Percentiles rank a stretch among this genome's conserved stretches.
phyloP scores from a whole-genome alignment of 2,113 vertebrate genomes.

The Leucosticte australis region DNA sequence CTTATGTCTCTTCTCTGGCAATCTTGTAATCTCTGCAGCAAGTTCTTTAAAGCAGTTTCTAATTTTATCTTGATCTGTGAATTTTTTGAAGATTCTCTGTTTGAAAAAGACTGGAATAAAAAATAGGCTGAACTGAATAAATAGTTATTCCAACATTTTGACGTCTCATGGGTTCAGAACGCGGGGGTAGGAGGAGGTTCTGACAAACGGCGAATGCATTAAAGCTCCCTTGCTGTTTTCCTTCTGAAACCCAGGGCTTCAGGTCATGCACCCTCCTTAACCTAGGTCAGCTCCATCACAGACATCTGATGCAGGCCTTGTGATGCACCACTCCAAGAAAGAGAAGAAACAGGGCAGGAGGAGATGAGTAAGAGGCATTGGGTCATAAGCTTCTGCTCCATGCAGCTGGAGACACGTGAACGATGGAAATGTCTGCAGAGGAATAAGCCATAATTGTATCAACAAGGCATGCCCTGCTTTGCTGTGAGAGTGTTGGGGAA shows the following conservation, averaged over 20 bases:
- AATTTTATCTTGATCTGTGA: constrained; percentile 55
- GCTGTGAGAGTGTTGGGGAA: neutral
- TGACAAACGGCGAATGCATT: accelerated
- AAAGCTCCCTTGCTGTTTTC: neutral
- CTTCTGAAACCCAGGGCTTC: neutral
- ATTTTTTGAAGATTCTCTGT: constrained; percentile 36
- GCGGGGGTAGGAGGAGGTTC: neutral
- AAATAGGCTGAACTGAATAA: constrained; percentile 49
- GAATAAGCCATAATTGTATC: neutral
- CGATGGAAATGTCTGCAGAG: neutral
- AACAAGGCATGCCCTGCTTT: neutral
- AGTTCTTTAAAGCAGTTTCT: constrained; percentile 36
- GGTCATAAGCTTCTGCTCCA: neutral
- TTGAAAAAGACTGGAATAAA: constrained; percentile 33
- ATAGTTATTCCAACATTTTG: constrained; percentile 39
- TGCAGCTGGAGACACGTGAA: neutral
- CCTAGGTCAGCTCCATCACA: neutral
- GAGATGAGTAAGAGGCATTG: neutral
- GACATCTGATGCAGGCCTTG: neutral
- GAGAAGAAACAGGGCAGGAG: neutral
- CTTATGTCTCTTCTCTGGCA: constrained; percentile 7
- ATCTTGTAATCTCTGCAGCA: neutral
- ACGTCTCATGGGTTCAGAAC: neutral
- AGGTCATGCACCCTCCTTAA: neutral
- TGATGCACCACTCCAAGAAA: neutral